Conservation (phyloP, 2,797 vertebrate genomes). For the Pachyuromys duprasi region DNA sequence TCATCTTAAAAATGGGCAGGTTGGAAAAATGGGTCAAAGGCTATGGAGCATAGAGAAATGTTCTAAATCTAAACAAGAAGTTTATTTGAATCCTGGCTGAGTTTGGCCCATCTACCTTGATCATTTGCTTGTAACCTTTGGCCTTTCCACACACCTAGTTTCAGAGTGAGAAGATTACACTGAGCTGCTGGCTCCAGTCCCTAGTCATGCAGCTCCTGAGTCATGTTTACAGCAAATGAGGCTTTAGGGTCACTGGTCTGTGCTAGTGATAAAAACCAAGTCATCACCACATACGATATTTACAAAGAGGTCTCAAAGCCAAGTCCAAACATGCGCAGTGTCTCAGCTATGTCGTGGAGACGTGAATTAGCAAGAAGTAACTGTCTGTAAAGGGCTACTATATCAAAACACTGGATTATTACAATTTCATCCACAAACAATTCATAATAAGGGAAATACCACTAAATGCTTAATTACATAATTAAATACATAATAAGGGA, state of each 20-base stretch:
- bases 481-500: background rate
- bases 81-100: background rate
- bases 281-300: background rate
- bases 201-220: slow-evolving; percentile 22
- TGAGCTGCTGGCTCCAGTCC: slow-evolving; percentile 1
- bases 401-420: background rate
- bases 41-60: background rate
- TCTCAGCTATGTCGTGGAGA: fast-evolving
- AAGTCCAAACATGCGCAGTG: background rate
- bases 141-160: slow-evolving; percentile 57
- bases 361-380: background rate
- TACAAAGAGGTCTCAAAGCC: background rate
- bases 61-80: background rate
- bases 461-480: background rate
- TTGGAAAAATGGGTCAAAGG: slow-evolving; percentile 38
- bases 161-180: slow-evolving; percentile 32
- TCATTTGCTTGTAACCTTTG: slow-evolving; percentile 55
- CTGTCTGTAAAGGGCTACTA: background rate
- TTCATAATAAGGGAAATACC: background rate
- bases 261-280: background rate
- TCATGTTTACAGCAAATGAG: slow-evolving; percentile 30
- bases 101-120: background rate
- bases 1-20: background rate
- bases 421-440: background rate
- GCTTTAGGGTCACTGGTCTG: slow-evolving; percentile 20